Conservation (phyloP, 2,797 vertebrate genomes). For the Meda fulgida region DNA sequence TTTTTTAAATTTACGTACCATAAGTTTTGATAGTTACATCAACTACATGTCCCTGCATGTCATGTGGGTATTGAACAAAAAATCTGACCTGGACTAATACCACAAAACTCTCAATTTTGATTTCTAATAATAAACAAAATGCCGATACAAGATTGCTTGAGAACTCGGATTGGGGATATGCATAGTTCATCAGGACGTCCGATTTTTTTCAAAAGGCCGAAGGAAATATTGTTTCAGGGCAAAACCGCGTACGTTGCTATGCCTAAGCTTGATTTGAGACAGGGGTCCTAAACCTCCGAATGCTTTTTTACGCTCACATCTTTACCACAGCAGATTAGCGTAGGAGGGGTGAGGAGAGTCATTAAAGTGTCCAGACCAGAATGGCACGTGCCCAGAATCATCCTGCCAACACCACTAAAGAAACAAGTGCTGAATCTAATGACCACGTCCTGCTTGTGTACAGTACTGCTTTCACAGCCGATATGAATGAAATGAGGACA, state of each 20-base stretch:
- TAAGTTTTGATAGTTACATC: neutral
- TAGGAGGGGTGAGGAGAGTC: conserved; percentile 66
- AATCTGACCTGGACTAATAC: neutral
- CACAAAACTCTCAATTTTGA: neutral
- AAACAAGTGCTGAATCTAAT: conserved; percentile 56
- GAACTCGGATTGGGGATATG: conserved; percentile 4
- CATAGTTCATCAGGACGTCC: conserved; percentile 17
- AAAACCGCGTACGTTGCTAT: neutral
- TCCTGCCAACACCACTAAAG: conserved; percentile 65
- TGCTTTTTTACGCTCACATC: conserved; percentile 70
- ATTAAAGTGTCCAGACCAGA: conserved; percentile 72
- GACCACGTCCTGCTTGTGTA: conserved; percentile 21
- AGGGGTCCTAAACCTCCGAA: conserved; percentile 58
- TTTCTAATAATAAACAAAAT: neutral
- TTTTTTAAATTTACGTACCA: neutral
- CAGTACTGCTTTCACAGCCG: conserved; percentile 29
- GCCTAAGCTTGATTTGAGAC: conserved; percentile 26
- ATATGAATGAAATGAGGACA: conserved; percentile 5
- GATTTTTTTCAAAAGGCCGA: conserved; percentile 13
- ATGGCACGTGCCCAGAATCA: conserved; percentile 75
- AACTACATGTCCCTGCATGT: conserved; percentile 17
- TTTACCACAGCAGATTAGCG: conserved; percentile 72
- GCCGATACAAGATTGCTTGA: neutral
- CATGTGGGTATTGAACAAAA: neutral
- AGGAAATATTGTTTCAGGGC: neutral